Conservation (phyloP, 2,113 vertebrate genomes). For the Prunella fulvescens region DNA sequence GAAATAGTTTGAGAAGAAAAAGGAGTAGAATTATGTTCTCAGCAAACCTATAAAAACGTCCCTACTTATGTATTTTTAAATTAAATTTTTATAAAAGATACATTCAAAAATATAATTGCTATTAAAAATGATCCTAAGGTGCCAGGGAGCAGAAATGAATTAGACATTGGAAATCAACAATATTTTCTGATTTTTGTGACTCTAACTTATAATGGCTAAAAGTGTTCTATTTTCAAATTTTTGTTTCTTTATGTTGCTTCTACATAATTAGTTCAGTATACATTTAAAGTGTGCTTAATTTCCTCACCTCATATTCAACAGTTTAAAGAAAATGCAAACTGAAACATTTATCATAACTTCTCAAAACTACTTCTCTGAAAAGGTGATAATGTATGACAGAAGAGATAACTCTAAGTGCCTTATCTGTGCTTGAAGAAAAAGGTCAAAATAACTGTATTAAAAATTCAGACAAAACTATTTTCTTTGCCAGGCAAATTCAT, state of each 20-base stretch:
- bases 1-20: neutral
- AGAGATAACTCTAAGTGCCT: neutral
- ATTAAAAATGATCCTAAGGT: neutral
- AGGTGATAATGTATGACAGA: neutral
- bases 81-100: neutral
- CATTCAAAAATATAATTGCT: neutral
- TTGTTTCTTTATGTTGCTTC: neutral
- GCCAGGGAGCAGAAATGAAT: neutral
- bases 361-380: neutral
- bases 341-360: neutral
- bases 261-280: neutral
- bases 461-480: slow-evolving; percentile 3
- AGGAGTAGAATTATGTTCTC: neutral
- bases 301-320: neutral
- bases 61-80: neutral
- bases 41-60: neutral
- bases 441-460: neutral
- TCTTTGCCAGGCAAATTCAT: neutral
- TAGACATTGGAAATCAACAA: neutral
- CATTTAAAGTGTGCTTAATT: neutral
- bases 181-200: neutral
- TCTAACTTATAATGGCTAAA: neutral
- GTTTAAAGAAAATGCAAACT: neutral
- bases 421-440: slow-evolving; percentile 6
- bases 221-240: neutral